These are phyloP conservation scores for Hedya salicella DNA, from an alignment of 2,888 invertebrate genomes.

Conservation along the genomic window DNA sequence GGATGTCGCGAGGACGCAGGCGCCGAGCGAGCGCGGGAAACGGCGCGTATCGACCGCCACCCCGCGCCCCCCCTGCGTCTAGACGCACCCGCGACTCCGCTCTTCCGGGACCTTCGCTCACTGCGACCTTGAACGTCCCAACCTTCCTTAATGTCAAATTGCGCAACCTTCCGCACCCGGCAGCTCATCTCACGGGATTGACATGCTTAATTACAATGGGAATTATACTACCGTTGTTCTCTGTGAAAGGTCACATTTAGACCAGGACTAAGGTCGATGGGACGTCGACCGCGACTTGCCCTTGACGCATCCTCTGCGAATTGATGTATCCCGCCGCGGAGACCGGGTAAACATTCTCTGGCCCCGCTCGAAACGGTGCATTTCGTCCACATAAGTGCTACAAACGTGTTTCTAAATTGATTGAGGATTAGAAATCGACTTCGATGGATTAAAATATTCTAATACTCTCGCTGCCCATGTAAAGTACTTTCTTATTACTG, in stretches of 20 bases:
- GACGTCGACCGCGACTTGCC: constrained; percentile 73
- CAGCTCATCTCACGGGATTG: constrained; percentile 60
- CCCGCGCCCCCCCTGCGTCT: constrained; percentile 76
- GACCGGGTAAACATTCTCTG: constrained; percentile 69
- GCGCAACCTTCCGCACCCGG: constrained; percentile 65
- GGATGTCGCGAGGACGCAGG: constrained; percentile 72
- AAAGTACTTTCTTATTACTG: constrained; percentile 24
- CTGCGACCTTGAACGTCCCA: constrained; percentile 82
- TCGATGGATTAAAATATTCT: constrained; percentile 34
- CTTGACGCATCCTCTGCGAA: constrained; percentile 73
- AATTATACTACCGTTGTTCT: constrained; percentile 52
- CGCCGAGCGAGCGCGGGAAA: constrained; percentile 82
- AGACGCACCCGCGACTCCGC: constrained; percentile 79
- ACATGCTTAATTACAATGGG: constrained; percentile 62
- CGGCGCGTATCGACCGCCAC: constrained; percentile 81
- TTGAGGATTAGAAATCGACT: constrained; percentile 49
- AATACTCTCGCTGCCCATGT: constrained; percentile 18
- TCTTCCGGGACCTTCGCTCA: constrained; percentile 83
- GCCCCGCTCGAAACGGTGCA: constrained; percentile 52
- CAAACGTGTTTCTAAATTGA: constrained; percentile 33
- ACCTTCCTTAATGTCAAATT: constrained; percentile 81
- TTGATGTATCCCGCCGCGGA: constrained; percentile 61
- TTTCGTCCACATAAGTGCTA: constrained; percentile 20
- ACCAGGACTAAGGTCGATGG: constrained; percentile 64
- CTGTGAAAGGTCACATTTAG: constrained; percentile 52